phyloP scores from a whole-genome alignment of 2,797 vertebrate genomes.

The Syngnathus acus region DNA sequence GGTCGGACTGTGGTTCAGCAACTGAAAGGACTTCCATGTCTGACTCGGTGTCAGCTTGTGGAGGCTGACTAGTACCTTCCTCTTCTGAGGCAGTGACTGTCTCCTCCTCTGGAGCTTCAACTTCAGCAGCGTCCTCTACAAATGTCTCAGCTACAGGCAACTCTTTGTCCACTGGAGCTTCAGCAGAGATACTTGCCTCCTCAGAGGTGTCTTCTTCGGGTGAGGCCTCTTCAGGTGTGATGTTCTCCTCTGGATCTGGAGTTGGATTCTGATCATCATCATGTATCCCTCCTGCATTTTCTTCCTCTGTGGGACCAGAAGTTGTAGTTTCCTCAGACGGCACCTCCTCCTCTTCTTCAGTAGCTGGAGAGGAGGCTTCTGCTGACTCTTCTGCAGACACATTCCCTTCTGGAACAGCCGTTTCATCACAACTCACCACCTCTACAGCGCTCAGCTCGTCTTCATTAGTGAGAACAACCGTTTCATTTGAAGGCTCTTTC shows the following conservation, averaged over 20 bases:
- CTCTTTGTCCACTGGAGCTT: slow-evolving; percentile 2
- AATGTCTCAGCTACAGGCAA: neutral
- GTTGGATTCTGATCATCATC: slow-evolving; percentile 10
- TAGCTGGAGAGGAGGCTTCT: slow-evolving; percentile 9
- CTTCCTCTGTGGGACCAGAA: neutral
- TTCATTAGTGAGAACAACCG: neutral
- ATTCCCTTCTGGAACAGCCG: neutral
- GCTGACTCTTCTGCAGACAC: slow-evolving; percentile 9
- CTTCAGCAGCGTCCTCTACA: slow-evolving; percentile 15
- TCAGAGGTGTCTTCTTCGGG: slow-evolving; percentile 15
- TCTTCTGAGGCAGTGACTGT: neutral
- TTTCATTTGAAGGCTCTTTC: slow-evolving; percentile 14
- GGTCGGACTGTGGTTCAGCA: neutral
- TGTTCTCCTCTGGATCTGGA: neutral
- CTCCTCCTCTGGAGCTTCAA: slow-evolving; percentile 13
- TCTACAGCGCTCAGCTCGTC: slow-evolving; percentile 24
- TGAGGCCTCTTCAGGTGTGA: slow-evolving; percentile 5
- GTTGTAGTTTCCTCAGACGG: slow-evolving; percentile 12
- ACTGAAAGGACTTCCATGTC: neutral
- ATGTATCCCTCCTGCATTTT: slow-evolving; percentile 11
- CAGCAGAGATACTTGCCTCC: neutral
- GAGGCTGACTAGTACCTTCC: neutral
- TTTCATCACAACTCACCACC: slow-evolving; percentile 11
- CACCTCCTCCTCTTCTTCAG: neutral
- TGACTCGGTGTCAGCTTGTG: neutral